A percentile compares a stretch with the other conserved stretches of the same genome.
Evolutionary conservation across 2,888 invertebrate genomes (phyloP).

Genomic region (Perizoma affinitatum): DNA sequence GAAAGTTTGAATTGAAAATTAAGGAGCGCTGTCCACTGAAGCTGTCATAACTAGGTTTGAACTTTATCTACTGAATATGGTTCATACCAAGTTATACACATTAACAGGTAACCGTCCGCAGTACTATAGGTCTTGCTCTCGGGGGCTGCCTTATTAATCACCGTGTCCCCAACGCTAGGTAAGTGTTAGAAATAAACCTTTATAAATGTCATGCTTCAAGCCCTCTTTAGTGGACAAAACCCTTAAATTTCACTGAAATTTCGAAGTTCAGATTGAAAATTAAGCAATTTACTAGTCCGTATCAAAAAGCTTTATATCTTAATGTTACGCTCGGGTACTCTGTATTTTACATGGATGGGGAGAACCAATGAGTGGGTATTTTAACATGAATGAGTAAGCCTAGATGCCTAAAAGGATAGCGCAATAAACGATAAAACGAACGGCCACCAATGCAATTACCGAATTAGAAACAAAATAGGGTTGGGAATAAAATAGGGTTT

Average conservation of each 20-base stretch:
- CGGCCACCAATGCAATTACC: conserved; percentile 28
- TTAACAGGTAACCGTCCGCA: no score
- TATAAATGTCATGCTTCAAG: no score
- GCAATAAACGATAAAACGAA: conserved; percentile 30
- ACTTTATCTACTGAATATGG: no score
- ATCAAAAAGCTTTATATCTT: conserved; percentile 13
- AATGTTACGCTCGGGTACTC: conserved; percentile 12
- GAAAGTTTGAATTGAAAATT: conserved; percentile 13
- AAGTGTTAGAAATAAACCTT: no score
- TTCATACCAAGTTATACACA: no score
- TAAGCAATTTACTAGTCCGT: conserved; percentile 23
- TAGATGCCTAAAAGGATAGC: conserved; percentile 29
- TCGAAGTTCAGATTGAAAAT: conserved; percentile 11
- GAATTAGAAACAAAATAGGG: conserved; percentile 34
- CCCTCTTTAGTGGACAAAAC: background rate
- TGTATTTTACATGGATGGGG: conserved; percentile 5
- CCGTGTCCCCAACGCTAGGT: no score
- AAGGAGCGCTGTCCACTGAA: background rate
- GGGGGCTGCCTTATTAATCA: no score
- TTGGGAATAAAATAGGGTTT: conserved; percentile 24
- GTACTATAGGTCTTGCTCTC: no score
- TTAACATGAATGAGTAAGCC: conserved; percentile 12
- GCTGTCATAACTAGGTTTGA: no score
- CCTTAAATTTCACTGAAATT: background rate
- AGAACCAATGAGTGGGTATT: conserved; percentile 3